A percentile compares a stretch with the other conserved stretches of the same genome.
Evolutionary conservation across 2,113 vertebrate genomes (phyloP).

Genomic region (Eurypyga helias): DNA sequence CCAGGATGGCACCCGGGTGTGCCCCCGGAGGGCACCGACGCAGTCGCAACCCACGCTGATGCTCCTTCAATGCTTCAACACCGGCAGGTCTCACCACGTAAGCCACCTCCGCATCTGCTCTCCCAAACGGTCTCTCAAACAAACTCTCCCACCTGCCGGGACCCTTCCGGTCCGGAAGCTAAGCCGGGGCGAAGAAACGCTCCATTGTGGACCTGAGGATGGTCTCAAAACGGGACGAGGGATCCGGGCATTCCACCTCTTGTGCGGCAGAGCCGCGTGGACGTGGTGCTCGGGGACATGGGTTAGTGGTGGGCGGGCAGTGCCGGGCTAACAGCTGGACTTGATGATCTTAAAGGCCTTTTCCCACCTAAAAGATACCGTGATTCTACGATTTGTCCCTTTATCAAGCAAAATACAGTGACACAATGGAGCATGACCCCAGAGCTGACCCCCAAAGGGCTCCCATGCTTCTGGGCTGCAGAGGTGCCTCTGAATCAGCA

Average conservation of each 20-base stretch:
- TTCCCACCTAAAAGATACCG: no score
- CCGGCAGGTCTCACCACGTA: background rate
- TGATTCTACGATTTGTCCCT: background rate
- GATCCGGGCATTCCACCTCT: no score
- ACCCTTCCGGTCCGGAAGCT: background rate
- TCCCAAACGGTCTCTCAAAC: no score
- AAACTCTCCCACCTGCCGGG: background rate
- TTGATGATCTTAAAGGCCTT: no score
- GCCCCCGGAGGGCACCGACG: background rate
- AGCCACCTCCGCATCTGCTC: background rate
- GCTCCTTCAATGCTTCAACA: background rate
- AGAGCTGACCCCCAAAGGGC: background rate
- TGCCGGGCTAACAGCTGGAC: no score
- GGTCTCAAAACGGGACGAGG: background rate
- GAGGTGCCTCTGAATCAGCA: background rate
- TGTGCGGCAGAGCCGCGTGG: no score
- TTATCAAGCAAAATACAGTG: background rate
- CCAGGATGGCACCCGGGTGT: background rate
- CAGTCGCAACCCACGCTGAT: background rate
- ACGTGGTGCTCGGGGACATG: no score
- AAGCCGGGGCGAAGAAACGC: background rate
- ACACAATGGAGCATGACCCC: accelerated
- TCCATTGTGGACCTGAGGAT: background rate
- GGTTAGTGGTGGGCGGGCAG: no score
- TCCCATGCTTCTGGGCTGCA: background rate